Evolutionary conservation across 2,113 vertebrate genomes (phyloP).

Genomic region (Istiophorus platypterus): DNA sequence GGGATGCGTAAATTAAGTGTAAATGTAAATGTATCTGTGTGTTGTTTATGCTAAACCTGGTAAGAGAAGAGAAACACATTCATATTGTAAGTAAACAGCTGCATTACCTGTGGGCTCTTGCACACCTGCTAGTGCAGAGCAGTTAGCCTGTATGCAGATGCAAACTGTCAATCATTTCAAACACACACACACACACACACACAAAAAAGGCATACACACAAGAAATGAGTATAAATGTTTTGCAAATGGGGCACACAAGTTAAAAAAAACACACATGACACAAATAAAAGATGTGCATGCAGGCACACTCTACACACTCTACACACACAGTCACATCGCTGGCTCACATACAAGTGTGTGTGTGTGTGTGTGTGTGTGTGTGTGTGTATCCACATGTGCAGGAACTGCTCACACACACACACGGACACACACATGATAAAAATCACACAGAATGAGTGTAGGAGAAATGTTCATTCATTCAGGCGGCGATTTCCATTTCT

Average conservation of each 20-base stretch:
- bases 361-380: no score
- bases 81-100: constrained; percentile 69
- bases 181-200: constrained; percentile 4
- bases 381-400: not conserved
- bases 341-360: not conserved
- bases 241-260: constrained; percentile 24
- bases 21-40: constrained; percentile 64
- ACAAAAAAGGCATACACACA: constrained; percentile 2
- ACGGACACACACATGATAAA: constrained; percentile 7
- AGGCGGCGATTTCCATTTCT: not conserved
- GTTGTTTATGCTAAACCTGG: constrained; percentile 66
- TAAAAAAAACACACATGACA: constrained; percentile 2
- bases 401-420: constrained; percentile 21
- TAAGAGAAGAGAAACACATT: constrained; percentile 57
- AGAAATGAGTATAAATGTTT: constrained; percentile 27
- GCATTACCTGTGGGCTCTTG: constrained; percentile 78
- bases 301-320: not conserved
- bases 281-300: constrained; percentile 29
- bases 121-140: constrained; percentile 77
- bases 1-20: constrained; percentile 70
- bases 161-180: constrained; percentile 78
- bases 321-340: not conserved
- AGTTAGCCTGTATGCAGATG: constrained; percentile 73
- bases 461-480: constrained; percentile 9
- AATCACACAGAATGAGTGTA: constrained; percentile 1